Conservation (phyloP, 2,888 invertebrate species). For the Leucoptera coffeella region DNA sequence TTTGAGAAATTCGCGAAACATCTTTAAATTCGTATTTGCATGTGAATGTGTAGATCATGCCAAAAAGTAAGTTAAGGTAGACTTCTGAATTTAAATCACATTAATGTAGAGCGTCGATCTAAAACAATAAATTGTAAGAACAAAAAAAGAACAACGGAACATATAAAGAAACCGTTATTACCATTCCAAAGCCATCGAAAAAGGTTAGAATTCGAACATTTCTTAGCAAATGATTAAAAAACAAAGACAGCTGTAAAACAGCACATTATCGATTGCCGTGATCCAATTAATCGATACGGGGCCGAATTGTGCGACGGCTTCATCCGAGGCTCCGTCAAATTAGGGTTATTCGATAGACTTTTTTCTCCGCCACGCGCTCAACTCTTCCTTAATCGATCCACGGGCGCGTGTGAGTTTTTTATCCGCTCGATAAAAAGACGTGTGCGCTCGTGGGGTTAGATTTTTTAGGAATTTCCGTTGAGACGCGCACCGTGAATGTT, state of each 20-base stretch:
- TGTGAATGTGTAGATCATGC: no score
- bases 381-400: constrained; percentile 50
- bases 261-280: constrained; percentile 47
- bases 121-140: no score
- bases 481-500: constrained; percentile 26
- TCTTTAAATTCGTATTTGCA: no score
- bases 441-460: constrained; percentile 38
- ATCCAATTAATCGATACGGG: constrained; percentile 51
- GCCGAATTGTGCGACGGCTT: constrained; percentile 45
- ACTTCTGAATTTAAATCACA: no score
- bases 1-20: no score
- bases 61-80: no score
- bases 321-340: constrained; percentile 40
- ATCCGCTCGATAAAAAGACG: constrained; percentile 28
- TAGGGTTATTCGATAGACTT: constrained; percentile 35
- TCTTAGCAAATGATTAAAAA: no score
- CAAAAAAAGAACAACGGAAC: no score
- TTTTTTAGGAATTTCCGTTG: constrained; percentile 29
- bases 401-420: constrained; percentile 39
- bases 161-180: no score
- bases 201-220: no score
- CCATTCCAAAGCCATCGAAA: no score
- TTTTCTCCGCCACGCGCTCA: constrained; percentile 30
- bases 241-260: constrained; percentile 33
- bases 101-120: no score